Evolutionary conservation across 2,888 invertebrate genomes (phyloP), one percentile per base, ranked within the genome.

Genomic region (Lumbricus terrestris): DNA sequence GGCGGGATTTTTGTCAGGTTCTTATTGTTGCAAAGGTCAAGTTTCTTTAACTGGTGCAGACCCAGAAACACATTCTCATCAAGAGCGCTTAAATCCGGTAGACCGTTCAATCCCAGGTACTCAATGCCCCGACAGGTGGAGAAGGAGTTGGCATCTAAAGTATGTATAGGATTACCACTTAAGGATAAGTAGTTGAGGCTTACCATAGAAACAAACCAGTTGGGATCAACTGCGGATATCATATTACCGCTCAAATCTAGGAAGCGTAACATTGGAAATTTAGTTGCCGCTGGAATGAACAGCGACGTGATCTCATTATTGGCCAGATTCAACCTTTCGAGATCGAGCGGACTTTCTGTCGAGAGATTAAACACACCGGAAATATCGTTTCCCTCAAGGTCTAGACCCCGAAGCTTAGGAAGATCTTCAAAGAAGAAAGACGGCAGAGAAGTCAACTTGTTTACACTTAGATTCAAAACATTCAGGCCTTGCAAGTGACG

Each of bases 1-100:
- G 91, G 91, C 34, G 92, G 92, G 35, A 95, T 90, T 89, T 92
- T 92, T 23, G 88, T 90, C 35, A 94, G 91, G 29, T 92, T 91
- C 91, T 93, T 91, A 93, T 94, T 97, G 94, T 96, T 95, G 91
- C 97, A 96, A 91, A 98, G 95, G 95, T 97, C 97, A 93, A 98
- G 95, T 92, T 96, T 95, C 93, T 96, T 95, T 92, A 98, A 95
- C 92, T 95, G 95, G 92, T 90, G 90, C 33, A 93, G 90, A 15
- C 91, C 90, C 69, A 90, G 89, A 91, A 94, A 94, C 35, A 93
- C 90, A 89, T 88, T 47, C 23, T 37, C 20, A 16, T 37, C n/a
- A 35, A 90, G 3, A 42, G 42, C 20, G 34, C 38, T 88, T 23
- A 90, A 35, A n/a, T 38, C 37, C 47, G 42, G 33, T 8, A 90